phyloP scores from a whole-genome alignment of 2,888 invertebrate genomes.

The Leptinotarsa tumamoca region DNA sequence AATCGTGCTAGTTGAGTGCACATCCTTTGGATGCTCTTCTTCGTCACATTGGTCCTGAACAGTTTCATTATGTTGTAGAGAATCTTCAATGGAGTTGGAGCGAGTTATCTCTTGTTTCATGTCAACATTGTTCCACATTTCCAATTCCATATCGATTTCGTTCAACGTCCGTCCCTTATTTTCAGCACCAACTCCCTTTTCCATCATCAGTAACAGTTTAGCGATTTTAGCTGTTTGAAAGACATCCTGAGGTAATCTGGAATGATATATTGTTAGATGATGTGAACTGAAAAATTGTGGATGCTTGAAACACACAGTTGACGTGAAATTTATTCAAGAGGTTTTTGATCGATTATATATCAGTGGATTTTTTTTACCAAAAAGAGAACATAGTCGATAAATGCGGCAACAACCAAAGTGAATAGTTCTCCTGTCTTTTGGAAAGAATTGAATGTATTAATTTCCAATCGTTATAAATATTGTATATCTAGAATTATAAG shows the following conservation, averaged over 20 bases:
- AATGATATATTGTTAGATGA: neutral
- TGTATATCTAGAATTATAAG: neutral
- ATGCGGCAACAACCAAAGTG: constrained; percentile 2
- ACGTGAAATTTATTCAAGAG: neutral
- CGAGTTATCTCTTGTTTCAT: neutral
- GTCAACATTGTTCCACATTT: constrained; percentile 25
- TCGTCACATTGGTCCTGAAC: constrained; percentile 1
- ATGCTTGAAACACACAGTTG: neutral
- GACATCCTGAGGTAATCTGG: constrained; percentile 45
- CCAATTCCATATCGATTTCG: constrained; percentile 44
- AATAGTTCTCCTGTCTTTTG: neutral
- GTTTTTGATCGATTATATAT: constrained; percentile 1
- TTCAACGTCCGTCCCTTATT: constrained; percentile 45
- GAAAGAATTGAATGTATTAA: neutral
- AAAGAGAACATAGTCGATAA: neutral
- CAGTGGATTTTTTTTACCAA: neutral
- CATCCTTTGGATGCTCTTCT: constrained; percentile 3
- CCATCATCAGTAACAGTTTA: constrained; percentile 46
- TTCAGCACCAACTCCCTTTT: constrained; percentile 42
- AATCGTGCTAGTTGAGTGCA: constrained; percentile 10
- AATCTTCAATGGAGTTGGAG: constrained; percentile 2
- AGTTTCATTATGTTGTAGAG: neutral
- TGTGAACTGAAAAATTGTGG: neutral
- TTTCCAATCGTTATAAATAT: constrained; percentile 1
- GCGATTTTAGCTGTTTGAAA: constrained; percentile 48